Evolutionary conservation across 2,113 vertebrate genomes (phyloP), one percentile per base, ranked within the genome.

Genomic region (Tragelaphus buxtoni): DNA sequence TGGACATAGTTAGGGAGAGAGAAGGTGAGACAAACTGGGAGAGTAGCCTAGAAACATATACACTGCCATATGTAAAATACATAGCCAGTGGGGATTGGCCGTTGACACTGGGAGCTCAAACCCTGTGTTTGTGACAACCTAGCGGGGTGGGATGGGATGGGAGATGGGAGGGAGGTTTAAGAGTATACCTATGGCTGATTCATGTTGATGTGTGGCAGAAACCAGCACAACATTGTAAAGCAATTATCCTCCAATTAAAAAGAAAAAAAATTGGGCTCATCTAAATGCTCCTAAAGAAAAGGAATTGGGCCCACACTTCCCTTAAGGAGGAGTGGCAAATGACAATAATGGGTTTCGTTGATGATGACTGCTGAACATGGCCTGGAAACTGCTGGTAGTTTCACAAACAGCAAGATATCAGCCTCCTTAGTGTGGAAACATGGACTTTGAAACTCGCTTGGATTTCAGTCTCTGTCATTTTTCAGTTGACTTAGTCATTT

Each of bases 351-450:
- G 53, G 12, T 53, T 86, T 88, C 74, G 49, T 53, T 82, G 94
- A 91, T 72, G 80, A 65, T 77, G 63, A 80, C 72, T 95, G 90
- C 74, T 88, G 86, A 39, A 53, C 39, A 35, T 82, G 82, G 39
- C n/a, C 10, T 16, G 56, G 69, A 92, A 49, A 82, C 42, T 61
- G 49, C 82, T 88, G 69, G n/a, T 30, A 26, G 72, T 53, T 91
- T 72, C 35, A 47, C 51, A 0, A 32, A 74, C n/a, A 76, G n/a
- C 51, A 30, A 65, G 30, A 14, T 30, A 47, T n/a, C 55, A 53
- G 2, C 4, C 51, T 35, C 65, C 32, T 82, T 35, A 30, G 16
- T 65, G 14, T 24, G 10, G 58, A 61, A 89, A 45, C 69, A 63
- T 20, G 26, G 18, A 91, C 20, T 86, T 82, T 10, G 42, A 83